A percentile compares a stretch with the other conserved stretches of the same genome.
Conservation (phyloP, 2,113 vertebrate genomes). For the Bungarus multicinctus region DNA sequence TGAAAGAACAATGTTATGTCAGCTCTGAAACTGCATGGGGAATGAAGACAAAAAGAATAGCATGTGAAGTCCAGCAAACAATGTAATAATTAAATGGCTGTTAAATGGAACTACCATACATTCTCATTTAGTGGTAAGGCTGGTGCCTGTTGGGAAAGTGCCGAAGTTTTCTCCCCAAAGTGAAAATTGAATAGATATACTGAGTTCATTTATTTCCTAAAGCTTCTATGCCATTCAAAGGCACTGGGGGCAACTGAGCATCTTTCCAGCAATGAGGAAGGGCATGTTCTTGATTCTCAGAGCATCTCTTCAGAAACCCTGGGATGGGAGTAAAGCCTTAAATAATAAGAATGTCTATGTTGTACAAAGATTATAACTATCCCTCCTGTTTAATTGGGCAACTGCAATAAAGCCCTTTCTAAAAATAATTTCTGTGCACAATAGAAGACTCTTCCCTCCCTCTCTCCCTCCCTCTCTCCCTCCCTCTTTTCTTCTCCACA, state of each 20-base stretch:
- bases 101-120: not conserved
- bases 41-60: not conserved
- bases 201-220: not conserved
- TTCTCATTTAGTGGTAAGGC: not conserved
- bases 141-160: not conserved
- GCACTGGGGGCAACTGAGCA: not conserved
- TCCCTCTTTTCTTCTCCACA: slow-evolving; percentile 9
- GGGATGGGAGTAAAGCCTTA: not conserved
- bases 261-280: not conserved
- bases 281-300: not conserved
- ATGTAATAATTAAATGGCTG: not conserved
- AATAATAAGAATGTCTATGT: fast-evolving
- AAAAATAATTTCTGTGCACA: slow-evolving; percentile 51
- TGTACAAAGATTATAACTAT: not conserved
- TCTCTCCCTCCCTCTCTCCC: not conserved
- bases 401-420: slow-evolving; percentile 10
- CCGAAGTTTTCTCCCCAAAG: not conserved
- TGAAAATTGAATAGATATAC: not conserved
- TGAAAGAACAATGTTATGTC: not conserved
- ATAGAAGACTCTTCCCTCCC: slow-evolving; percentile 22
- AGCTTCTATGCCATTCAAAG: not conserved
- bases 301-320: not conserved
- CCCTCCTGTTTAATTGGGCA: slow-evolving; percentile 13
- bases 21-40: not conserved
- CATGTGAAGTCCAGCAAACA: not conserved